Evolutionary conservation across 1,140 invertebrate species (phyloP).

Genomic region (Maniola jurtina): DNA sequence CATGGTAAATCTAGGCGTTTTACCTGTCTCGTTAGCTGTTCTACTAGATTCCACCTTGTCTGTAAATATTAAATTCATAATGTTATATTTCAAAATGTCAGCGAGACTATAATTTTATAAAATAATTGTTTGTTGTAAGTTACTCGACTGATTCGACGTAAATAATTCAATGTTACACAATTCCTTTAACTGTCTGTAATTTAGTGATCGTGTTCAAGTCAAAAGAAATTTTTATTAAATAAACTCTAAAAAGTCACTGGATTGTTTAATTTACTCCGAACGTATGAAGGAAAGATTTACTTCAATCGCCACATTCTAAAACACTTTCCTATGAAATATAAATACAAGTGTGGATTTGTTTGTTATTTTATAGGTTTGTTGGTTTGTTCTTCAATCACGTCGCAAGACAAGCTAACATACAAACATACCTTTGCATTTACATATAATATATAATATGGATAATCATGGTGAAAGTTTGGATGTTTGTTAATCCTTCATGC

Average conservation of each 20-base stretch:
- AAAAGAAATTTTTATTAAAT: conserved; percentile 78
- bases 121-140: conserved; percentile 53
- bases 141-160: conserved; percentile 64
- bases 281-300: background rate
- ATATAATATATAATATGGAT: no score
- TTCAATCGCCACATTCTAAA: background rate
- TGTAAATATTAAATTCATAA: conserved; percentile 52
- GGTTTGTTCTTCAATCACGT: no score
- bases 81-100: conserved; percentile 39
- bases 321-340: no score
- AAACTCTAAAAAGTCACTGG: conserved; percentile 57
- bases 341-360: no score
- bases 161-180: conserved; percentile 71
- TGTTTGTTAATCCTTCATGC: no score
- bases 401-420: no score
- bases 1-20: no score
- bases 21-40: background rate
- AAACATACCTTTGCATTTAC: no score
- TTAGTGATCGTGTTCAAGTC: conserved; percentile 78
- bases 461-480: no score
- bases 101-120: conserved; percentile 51
- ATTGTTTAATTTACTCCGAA: conserved; percentile 29
- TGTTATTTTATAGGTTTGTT: no score
- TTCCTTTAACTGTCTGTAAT: conserved; percentile 73
- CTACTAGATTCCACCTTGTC: conserved; percentile 18